A percentile compares a stretch with the other conserved stretches of the same genome.
These are phyloP conservation scores for Atethmia centrago DNA, from an alignment of 2,888 invertebrate species.

Conservation along the genomic window DNA sequence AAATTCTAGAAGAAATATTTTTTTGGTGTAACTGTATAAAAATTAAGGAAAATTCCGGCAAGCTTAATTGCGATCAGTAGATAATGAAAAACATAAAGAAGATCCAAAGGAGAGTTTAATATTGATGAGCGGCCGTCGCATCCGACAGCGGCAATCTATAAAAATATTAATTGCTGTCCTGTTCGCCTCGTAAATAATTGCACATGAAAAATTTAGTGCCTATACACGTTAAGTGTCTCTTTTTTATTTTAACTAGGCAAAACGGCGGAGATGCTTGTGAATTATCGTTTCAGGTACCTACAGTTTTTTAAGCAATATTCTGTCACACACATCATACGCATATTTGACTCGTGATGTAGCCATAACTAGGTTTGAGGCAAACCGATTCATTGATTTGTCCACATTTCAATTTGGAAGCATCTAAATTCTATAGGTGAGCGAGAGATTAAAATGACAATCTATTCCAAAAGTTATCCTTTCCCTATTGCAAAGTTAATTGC, in stretches of 20 bases:
- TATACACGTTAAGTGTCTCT: constrained; percentile 56
- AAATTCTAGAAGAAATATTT: not conserved
- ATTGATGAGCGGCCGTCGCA: constrained; percentile 81
- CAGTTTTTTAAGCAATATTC: not conserved
- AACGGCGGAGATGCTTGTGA: constrained; percentile 19
- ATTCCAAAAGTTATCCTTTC: constrained; percentile 13
- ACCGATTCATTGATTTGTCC: constrained; percentile 26
- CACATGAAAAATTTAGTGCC: constrained; percentile 78
- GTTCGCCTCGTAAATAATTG: constrained; percentile 83
- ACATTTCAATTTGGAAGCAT: constrained; percentile 35
- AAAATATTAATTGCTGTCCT: constrained; percentile 88
- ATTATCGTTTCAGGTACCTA: constrained; percentile 4
- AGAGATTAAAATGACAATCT: constrained; percentile 34
- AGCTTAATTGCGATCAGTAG: constrained; percentile 70
- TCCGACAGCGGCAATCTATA: constrained; percentile 75
- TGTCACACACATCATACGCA: not conserved
- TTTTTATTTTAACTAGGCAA: constrained; percentile 58
- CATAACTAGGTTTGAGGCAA: constrained; percentile 7
- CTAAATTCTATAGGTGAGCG: constrained; percentile 25
- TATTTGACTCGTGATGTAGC: too few relatives aligned
- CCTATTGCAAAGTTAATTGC: constrained; percentile 30
- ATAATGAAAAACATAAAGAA: constrained; percentile 78
- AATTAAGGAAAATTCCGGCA: constrained; percentile 72
- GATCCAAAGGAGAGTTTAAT: constrained; percentile 80
- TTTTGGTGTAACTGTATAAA: constrained; percentile 35